Percentiles rank a stretch among this genome's conserved stretches.
Evolutionary conservation across 2,888 invertebrate genomes (phyloP).

Genomic region (Lomographa bimaculata): DNA sequence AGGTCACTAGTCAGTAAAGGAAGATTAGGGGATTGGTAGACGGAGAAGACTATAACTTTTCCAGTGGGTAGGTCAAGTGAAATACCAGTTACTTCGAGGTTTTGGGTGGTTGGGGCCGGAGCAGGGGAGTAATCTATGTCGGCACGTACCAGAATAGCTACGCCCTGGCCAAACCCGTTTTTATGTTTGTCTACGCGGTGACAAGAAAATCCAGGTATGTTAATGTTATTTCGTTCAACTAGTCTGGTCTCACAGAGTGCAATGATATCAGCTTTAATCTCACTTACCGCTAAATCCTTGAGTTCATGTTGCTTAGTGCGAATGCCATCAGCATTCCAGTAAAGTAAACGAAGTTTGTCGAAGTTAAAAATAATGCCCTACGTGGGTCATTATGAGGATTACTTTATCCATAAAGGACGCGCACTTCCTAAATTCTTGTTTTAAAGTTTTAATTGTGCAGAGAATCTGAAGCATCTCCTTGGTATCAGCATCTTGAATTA

Average conservation of each 20-base stretch:
- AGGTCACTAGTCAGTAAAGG: not conserved
- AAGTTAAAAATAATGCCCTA: not conserved
- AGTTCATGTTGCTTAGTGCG: slow-evolving; percentile 16
- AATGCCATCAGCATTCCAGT: slow-evolving; percentile 14
- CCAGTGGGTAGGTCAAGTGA: not conserved
- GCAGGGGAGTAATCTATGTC: not conserved
- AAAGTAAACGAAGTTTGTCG: not conserved
- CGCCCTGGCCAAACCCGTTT: not conserved
- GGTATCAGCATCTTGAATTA: too few species aligned
- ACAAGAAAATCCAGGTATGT: slow-evolving; percentile 1
- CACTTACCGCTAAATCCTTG: not conserved
- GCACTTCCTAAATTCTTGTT: too few species aligned
- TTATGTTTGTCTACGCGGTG: not conserved
- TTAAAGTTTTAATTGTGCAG: too few species aligned
- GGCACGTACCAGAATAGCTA: not conserved
- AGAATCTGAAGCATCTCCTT: too few species aligned
- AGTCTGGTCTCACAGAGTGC: not conserved
- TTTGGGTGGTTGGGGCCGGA: not conserved
- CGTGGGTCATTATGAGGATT: too few species aligned
- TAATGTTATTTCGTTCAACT: not conserved
- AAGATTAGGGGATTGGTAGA: not conserved
- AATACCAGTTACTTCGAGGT: slow-evolving; percentile 1
- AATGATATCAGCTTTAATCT: not conserved
- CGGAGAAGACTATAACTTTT: not conserved
- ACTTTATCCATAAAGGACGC: too few species aligned